Evolutionary conservation across 1,140 invertebrate genomes (phyloP).

Genomic region (Drosophila malerkotliana): DNA sequence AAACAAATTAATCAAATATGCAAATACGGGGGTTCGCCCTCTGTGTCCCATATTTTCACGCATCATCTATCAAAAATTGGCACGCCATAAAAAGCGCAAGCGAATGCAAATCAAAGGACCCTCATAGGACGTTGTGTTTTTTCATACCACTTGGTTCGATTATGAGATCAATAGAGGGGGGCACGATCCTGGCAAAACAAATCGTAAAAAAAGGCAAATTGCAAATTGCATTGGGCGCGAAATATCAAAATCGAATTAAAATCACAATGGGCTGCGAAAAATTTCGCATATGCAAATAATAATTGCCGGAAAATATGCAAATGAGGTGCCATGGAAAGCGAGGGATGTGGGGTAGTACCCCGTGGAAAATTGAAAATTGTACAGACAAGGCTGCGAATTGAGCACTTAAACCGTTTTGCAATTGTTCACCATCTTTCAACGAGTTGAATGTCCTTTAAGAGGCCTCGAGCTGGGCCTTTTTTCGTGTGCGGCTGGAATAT

Average conservation of each 20-base stretch:
- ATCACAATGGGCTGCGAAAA: constrained; percentile 46
- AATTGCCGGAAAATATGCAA: constrained; percentile 79
- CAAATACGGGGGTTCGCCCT: constrained; percentile 51
- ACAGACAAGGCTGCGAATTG: constrained; percentile 2
- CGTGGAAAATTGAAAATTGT: constrained; percentile 44
- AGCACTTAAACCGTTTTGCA: constrained; percentile 13
- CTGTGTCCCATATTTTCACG: constrained; percentile 56
- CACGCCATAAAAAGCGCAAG: constrained; percentile 64
- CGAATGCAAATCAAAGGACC: constrained; percentile 57
- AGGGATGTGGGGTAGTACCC: not conserved
- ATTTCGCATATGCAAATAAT: constrained; percentile 72
- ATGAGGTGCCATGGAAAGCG: constrained; percentile 43
- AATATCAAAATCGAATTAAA: constrained; percentile 69
- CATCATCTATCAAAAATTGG: constrained; percentile 78
- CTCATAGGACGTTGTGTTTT: constrained; percentile 43
- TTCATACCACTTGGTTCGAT: constrained; percentile 55
- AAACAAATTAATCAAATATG: constrained; percentile 81
- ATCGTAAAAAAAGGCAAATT: constrained; percentile 78
- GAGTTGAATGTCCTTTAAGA: constrained; percentile 63
- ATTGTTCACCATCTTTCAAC: constrained; percentile 16
- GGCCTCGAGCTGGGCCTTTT: constrained; percentile 10
- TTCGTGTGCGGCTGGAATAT: constrained; percentile 10
- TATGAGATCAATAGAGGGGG: constrained; percentile 72
- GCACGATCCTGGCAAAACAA: constrained; percentile 58
- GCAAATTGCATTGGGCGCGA: constrained; percentile 67